Conservation (phyloP, 53 echinoderm and acorn worm species). For the Patiria pectinifera region DNA sequence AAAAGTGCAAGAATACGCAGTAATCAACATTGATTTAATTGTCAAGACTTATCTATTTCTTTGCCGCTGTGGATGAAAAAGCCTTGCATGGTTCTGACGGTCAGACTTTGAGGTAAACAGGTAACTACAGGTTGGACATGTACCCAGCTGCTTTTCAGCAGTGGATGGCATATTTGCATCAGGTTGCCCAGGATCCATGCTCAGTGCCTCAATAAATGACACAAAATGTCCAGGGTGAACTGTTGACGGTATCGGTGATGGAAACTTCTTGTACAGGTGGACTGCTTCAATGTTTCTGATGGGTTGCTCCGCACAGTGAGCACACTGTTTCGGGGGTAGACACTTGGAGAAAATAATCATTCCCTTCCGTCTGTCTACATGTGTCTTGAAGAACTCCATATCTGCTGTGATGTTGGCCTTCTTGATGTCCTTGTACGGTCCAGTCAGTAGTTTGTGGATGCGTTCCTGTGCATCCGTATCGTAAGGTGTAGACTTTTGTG, state of each 20-base stretch:
- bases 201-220: constrained; percentile 52
- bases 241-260: constrained; percentile 53
- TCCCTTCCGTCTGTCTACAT: constrained; percentile 8
- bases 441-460: not conserved
- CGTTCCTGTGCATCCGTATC: not conserved
- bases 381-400: constrained; percentile 2
- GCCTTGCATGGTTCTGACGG: too few relatives aligned
- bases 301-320: not conserved
- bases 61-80: too few relatives aligned
- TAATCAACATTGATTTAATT: too few relatives aligned
- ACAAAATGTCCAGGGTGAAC: constrained; percentile 52
- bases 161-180: constrained; percentile 3
- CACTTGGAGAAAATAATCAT: constrained; percentile 53
- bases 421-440: not conserved
- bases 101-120: constrained; percentile 44
- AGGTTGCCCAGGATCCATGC: not conserved
- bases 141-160: too few relatives aligned
- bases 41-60: too few relatives aligned
- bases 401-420: not conserved
- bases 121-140: constrained; percentile 7
- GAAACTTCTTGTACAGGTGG: too few relatives aligned
- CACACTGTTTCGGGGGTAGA: not conserved
- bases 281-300: too few relatives aligned
- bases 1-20: too few relatives aligned
- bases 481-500: not conserved